These are phyloP conservation scores for Nipponia nippon DNA, from an alignment of 2,113 vertebrate genomes.

Conservation along the genomic window DNA sequence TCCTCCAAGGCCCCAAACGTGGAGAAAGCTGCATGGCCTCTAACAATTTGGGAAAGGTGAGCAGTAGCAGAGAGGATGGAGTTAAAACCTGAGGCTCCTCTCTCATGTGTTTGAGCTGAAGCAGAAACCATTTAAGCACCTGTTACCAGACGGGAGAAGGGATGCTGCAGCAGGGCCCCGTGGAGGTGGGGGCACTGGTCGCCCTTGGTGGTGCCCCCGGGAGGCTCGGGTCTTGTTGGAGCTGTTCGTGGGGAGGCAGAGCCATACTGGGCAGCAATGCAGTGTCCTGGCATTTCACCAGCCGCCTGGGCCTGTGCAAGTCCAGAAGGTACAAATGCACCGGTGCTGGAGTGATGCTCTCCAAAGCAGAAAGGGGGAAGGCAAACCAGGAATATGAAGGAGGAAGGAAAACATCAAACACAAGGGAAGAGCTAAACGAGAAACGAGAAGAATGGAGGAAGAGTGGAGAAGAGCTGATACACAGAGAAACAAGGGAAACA, in stretches of 20 bases:
- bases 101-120: neutral
- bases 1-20: neutral
- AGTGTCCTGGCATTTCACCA: neutral
- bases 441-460: neutral
- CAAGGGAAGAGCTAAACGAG: neutral
- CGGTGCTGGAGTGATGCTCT: accelerated
- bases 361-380: neutral
- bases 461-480: neutral
- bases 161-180: neutral
- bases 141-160: neutral
- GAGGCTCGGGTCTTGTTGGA: neutral
- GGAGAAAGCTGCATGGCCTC: neutral
- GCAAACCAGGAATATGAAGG: neutral
- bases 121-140: neutral
- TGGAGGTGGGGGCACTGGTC: accelerated
- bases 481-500: neutral
- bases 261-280: accelerated
- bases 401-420: neutral
- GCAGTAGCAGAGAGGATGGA: neutral
- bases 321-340: neutral
- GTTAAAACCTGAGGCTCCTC: neutral
- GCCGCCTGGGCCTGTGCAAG: neutral
- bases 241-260: neutral
- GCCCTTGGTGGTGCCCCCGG: neutral
- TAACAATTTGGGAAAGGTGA: neutral